phyloP scores from a whole-genome alignment of 2,797 vertebrate species.

The Cyprinodon diabolis region DNA sequence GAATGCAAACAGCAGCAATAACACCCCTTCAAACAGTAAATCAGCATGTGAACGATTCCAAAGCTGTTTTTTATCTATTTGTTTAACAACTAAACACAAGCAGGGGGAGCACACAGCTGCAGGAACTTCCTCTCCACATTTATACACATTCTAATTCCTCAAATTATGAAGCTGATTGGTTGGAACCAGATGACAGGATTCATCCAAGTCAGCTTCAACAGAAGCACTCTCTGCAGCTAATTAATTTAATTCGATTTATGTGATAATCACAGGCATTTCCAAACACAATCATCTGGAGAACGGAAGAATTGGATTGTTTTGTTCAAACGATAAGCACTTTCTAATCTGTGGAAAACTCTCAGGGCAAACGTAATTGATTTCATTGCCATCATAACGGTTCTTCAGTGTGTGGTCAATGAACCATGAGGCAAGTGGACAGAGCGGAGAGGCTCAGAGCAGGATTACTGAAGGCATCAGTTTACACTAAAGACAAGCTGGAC shows the following conservation, averaged over 20 bases:
- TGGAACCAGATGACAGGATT: constrained; percentile 28
- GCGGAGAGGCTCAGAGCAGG: too few relatives aligned
- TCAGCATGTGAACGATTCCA: constrained; percentile 25
- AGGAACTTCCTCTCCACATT: constrained; percentile 17
- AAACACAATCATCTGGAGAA: constrained; percentile 43
- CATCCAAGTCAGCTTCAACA: constrained; percentile 39
- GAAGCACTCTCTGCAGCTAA: constrained; percentile 43
- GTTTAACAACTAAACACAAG: constrained; percentile 22
- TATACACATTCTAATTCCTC: constrained; percentile 43
- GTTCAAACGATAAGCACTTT: constrained; percentile 35
- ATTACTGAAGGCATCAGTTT: too few relatives aligned
- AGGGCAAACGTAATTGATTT: constrained; percentile 46
- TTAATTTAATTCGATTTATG: constrained; percentile 47
- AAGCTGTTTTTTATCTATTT: constrained; percentile 29
- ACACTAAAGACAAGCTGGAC: too few relatives aligned
- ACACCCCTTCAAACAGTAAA: constrained; percentile 33
- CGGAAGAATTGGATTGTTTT: constrained; percentile 23
- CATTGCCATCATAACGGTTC: constrained; percentile 23
- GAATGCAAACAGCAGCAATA: constrained; percentile 23
- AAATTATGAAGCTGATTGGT: constrained; percentile 29
- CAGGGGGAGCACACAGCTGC: constrained; percentile 8
- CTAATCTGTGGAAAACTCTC: constrained; percentile 38
- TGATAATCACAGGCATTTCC: constrained; percentile 53
- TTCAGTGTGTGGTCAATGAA: constrained; percentile 6
- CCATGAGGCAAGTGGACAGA: constrained; percentile 7